Conservation (phyloP, 2,113 vertebrate species). For the Hiodon tergisus region DNA sequence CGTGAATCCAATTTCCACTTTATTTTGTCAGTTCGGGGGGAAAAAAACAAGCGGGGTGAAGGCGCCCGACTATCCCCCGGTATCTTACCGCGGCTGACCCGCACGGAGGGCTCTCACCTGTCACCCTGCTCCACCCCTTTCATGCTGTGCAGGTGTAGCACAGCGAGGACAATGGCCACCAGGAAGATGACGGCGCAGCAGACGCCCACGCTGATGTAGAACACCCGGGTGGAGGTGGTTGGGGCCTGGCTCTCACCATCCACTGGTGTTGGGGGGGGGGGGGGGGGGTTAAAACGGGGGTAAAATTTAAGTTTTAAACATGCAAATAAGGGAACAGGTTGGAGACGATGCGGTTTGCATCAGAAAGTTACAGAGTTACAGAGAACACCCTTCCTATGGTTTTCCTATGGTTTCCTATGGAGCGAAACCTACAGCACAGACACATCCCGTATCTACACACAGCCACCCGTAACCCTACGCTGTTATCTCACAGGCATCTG, state of each 20-base stretch:
- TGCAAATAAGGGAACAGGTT: no score
- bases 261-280: conserved; percentile 55
- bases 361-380: no score
- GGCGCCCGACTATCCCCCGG: background rate
- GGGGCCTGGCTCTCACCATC: conserved; percentile 76
- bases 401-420: no score
- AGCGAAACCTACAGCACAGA: no score
- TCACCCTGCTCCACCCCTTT: conserved; percentile 95
- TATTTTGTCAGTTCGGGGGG: no score
- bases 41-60: background rate
- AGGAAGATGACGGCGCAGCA: conserved; percentile 98
- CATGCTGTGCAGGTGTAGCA: conserved; percentile 97
- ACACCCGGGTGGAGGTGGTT: conserved; percentile 93
- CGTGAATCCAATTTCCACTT: background rate
- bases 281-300: background rate
- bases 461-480: no score
- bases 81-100: background rate
- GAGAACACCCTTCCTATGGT: no score
- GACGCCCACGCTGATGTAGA: conserved; percentile 97
- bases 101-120: conserved; percentile 64
- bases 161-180: conserved; percentile 93
- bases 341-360: no score
- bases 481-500: no score
- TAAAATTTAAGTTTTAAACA: no score
- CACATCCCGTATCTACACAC: no score